A percentile compares a stretch with the other conserved stretches of the same genome.
These are phyloP conservation scores for Channa striata DNA, from an alignment of 2,797 vertebrate species.

Conservation along the genomic window DNA sequence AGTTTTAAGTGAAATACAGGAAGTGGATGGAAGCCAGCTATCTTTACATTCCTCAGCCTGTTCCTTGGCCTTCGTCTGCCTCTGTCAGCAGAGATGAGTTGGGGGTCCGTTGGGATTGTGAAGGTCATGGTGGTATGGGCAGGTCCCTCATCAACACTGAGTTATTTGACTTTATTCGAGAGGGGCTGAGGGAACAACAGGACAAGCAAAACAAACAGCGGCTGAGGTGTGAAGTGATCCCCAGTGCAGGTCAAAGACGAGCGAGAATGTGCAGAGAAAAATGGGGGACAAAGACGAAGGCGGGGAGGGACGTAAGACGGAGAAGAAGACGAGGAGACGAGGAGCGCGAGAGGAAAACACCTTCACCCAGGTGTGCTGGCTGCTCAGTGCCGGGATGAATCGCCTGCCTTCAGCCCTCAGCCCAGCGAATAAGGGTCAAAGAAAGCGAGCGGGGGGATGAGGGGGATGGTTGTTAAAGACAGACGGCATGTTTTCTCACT, in stretches of 20 bases:
- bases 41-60: conserved; percentile 68
- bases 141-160: conserved; percentile 73
- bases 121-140: conserved; percentile 57
- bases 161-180: conserved; percentile 79
- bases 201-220: conserved; percentile 87
- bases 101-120: conserved; percentile 67
- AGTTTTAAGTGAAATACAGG: conserved; percentile 51
- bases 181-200: conserved; percentile 75
- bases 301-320: conserved; percentile 13
- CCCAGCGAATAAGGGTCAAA: conserved; percentile 76
- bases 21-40: conserved; percentile 35
- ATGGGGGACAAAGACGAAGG: conserved; percentile 27
- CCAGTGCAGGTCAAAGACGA: conserved; percentile 72
- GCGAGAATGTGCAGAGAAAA: conserved; percentile 51
- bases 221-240: conserved; percentile 85
- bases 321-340: conserved; percentile 22
- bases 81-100: conserved; percentile 76
- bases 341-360: conserved; percentile 48
- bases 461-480: conserved; percentile 54
- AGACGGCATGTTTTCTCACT: conserved; percentile 70
- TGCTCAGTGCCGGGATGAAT: conserved; percentile 60
- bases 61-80: conserved; percentile 59
- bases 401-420: conserved; percentile 70
- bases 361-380: conserved; percentile 76
- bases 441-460: conserved; percentile 51